Percentiles rank a stretch among this genome's conserved stretches.
Conservation (phyloP, 35 echinoderm and acorn worm genomes). For the Lytechinus variegatus region DNA sequence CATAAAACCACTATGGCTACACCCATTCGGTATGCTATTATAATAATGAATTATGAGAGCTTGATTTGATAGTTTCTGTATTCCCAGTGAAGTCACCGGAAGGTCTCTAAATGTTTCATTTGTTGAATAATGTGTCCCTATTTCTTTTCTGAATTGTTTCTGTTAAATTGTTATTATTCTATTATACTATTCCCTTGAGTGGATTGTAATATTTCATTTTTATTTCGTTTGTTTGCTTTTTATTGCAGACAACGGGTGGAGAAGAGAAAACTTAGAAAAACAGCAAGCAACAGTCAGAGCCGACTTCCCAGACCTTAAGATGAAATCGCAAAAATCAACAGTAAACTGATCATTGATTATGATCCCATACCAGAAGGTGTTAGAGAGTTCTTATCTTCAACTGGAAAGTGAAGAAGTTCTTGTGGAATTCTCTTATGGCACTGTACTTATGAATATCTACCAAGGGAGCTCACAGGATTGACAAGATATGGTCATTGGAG, state of each 20-base stretch:
- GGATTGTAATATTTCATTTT: background rate
- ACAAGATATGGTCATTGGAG: too few species aligned
- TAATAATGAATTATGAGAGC: background rate
- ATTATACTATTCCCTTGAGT: too few species aligned
- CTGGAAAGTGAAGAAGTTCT: too few species aligned
- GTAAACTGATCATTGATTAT: too few species aligned
- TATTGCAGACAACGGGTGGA: slow-evolving; percentile 45
- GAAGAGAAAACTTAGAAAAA: slow-evolving; percentile 48
- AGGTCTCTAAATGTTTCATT: background rate
- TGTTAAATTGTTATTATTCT: background rate
- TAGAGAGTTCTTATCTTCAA: too few species aligned
- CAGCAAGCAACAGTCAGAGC: slow-evolving; percentile 45
- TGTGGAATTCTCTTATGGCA: too few species aligned
- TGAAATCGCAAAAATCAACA: background rate
- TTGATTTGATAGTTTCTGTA: background rate
- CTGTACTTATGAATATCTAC: too few species aligned
- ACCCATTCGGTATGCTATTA: too few species aligned
- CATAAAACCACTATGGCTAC: too few species aligned
- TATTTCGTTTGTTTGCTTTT: background rate
- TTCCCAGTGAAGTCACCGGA: background rate
- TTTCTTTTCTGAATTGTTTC: background rate
- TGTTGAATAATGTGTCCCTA: background rate
- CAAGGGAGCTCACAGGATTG: too few species aligned
- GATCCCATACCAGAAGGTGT: too few species aligned
- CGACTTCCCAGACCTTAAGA: background rate